Conservation (phyloP, 2,888 invertebrate genomes). For the Petrolisthes manimaculis region DNA sequence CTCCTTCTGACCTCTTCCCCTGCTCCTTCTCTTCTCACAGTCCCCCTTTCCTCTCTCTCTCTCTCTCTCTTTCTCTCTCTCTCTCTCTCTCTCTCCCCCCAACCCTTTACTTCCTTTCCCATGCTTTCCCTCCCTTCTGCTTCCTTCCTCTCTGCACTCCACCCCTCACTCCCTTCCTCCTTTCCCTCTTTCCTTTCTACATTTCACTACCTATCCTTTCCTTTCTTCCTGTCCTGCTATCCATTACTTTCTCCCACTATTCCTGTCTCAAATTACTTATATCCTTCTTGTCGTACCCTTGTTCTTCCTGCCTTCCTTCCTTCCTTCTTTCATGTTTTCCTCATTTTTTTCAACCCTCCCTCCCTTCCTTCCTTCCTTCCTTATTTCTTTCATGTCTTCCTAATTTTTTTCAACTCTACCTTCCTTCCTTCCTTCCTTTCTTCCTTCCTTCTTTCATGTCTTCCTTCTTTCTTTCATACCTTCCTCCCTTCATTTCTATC, state of each 20-base stretch:
- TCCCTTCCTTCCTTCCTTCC: background rate
- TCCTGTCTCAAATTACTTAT: no score
- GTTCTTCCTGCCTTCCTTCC: no score
- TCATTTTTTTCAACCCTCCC: background rate
- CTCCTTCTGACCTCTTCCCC: no score
- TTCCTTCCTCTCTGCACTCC: background rate
- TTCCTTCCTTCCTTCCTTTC: background rate
- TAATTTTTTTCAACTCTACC: background rate
- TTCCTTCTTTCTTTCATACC: background rate
- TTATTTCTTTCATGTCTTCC: background rate
- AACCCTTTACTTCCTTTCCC: slow-evolving; percentile 2
- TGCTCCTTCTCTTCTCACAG: no score
- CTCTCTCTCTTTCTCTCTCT: background rate
- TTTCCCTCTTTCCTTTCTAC: no score
- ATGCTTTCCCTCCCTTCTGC: background rate
- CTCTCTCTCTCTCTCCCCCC: background rate
- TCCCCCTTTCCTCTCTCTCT: background rate
- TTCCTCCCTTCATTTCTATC: background rate
- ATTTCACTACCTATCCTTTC: no score
- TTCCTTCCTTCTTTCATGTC: background rate
- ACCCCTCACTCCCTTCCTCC: background rate
- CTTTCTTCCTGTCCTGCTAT: no score
- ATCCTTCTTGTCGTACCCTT: no score
- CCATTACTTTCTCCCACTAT: no score
- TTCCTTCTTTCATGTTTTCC: background rate